Percentiles rank a stretch among this genome's conserved stretches.
phyloP scores from a whole-genome alignment of 2,113 vertebrate genomes.

The Planiliza haematocheilus region DNA sequence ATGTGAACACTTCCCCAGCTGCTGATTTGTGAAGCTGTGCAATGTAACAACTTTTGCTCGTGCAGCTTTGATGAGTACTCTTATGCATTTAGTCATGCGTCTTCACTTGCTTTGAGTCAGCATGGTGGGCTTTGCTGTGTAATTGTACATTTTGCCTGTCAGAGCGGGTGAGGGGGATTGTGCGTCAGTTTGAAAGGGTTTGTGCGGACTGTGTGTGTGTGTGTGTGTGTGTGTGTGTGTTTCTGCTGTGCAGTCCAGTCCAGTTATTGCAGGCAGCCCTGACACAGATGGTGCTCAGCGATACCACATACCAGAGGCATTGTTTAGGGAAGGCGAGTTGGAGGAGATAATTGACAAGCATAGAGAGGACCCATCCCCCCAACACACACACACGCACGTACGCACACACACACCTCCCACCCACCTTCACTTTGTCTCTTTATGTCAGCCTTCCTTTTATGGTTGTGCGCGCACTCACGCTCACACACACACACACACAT shows the following conservation, averaged over 20 bases:
- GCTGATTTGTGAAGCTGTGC: background rate
- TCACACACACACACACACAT: constrained; percentile 35
- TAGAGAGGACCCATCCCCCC: constrained; percentile 74
- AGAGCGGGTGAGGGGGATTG: constrained; percentile 1
- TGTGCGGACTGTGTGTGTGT: constrained; percentile 41
- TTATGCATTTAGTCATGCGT: background rate
- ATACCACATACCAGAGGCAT: constrained; percentile 89
- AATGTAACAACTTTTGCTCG: background rate
- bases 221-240: constrained; percentile 26
- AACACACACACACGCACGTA: background rate
- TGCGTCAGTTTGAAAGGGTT: constrained; percentile 4
- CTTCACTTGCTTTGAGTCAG: constrained; percentile 64
- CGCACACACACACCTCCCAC: constrained; percentile 59
- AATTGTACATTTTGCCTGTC: constrained; percentile 55
- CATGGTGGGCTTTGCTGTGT: constrained; percentile 62
- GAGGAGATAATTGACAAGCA: constrained; percentile 87
- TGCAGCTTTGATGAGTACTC: background rate
- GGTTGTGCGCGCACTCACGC: constrained; percentile 54
- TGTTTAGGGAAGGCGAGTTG: constrained; percentile 85
- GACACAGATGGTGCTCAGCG: constrained; percentile 86
- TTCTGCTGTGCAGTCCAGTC: constrained; percentile 74
- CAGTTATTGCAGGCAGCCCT: constrained; percentile 86
- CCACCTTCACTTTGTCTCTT: constrained; percentile 71
- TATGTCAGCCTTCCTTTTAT: constrained; percentile 58
- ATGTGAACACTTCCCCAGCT: background rate